These are phyloP conservation scores for Drosophila heteroneura DNA, from an alignment of 2,888 invertebrate species.

Conservation along the genomic window DNA sequence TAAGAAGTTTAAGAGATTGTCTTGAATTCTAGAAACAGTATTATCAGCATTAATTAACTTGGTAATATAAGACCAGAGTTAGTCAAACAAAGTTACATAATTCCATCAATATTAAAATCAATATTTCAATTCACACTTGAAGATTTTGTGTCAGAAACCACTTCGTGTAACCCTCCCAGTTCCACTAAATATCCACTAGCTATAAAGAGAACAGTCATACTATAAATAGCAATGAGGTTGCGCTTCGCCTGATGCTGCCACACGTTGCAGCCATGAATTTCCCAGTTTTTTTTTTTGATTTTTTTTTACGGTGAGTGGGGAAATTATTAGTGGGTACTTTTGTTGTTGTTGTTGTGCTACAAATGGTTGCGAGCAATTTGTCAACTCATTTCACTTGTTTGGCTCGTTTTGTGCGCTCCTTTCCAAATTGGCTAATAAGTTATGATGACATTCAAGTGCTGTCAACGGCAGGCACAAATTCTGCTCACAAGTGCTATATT, in stretches of 20 bases:
- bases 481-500: constrained; percentile 8
- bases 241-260: constrained; percentile 48
- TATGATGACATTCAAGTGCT: constrained; percentile 77
- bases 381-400: constrained; percentile 64
- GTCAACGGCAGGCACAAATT: constrained; percentile 54
- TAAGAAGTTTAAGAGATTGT: background rate
- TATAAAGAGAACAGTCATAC: constrained; percentile 46
- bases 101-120: background rate
- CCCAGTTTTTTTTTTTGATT: constrained; percentile 24
- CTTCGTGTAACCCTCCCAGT: constrained; percentile 8
- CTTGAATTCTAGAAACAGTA: background rate
- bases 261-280: constrained; percentile 51
- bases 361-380: constrained; percentile 66
- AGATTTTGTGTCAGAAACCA: background rate
- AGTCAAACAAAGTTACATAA: background rate
- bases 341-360: constrained; percentile 31
- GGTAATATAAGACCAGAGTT: background rate
- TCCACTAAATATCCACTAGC: constrained; percentile 2
- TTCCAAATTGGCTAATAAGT: constrained; percentile 50
- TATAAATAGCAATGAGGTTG: constrained; percentile 72
- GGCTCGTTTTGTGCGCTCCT: constrained; percentile 35
- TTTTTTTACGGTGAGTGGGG: constrained; percentile 16
- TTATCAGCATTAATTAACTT: background rate
- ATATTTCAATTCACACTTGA: background rate
- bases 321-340: constrained; percentile 49